These are phyloP conservation scores for Australoheros scitulus DNA, from an alignment of 2,113 vertebrate species.

Conservation along the genomic window DNA sequence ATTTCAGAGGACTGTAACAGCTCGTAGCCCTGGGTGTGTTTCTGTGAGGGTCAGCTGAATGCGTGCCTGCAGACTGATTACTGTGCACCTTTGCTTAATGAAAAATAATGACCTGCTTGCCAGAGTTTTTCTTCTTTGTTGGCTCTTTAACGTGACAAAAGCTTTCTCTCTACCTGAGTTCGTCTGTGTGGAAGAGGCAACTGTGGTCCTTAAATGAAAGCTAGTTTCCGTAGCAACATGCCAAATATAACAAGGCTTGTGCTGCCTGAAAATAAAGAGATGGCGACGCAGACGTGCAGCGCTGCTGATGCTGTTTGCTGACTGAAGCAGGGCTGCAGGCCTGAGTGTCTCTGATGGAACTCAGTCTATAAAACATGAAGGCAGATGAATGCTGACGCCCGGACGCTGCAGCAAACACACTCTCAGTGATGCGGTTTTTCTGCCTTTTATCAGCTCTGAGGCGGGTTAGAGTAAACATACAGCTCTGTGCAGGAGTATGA, in stretches of 20 bases:
- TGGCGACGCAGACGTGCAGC: background rate
- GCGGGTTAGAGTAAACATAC: background rate
- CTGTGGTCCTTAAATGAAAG: conserved; percentile 38
- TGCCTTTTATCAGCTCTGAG: background rate
- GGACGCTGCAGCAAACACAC: background rate
- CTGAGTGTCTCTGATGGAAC: conserved; percentile 2
- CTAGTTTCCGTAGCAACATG: conserved; percentile 68
- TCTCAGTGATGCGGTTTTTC: background rate
- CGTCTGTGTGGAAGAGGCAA: conserved; percentile 28
- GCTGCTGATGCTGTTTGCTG: background rate
- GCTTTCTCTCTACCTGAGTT: conserved; percentile 21
- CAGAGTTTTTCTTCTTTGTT: conserved; percentile 9
- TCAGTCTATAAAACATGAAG: conserved; percentile 1
- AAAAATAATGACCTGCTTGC: conserved; percentile 43
- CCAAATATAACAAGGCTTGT: conserved; percentile 59
- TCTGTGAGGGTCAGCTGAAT: conserved; percentile 48
- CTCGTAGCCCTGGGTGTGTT: conserved; percentile 6
- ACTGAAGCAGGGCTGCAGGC: conserved; percentile 29
- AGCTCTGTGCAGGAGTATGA: background rate
- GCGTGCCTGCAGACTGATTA: conserved; percentile 39
- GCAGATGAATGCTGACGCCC: background rate
- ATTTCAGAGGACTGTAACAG: conserved; percentile 28
- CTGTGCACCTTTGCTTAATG: conserved; percentile 46
- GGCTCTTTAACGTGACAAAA: conserved; percentile 9
- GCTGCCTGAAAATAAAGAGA: conserved; percentile 23